phyloP scores from a whole-genome alignment of 2,113 vertebrate genomes.

The Butorides virescens region DNA sequence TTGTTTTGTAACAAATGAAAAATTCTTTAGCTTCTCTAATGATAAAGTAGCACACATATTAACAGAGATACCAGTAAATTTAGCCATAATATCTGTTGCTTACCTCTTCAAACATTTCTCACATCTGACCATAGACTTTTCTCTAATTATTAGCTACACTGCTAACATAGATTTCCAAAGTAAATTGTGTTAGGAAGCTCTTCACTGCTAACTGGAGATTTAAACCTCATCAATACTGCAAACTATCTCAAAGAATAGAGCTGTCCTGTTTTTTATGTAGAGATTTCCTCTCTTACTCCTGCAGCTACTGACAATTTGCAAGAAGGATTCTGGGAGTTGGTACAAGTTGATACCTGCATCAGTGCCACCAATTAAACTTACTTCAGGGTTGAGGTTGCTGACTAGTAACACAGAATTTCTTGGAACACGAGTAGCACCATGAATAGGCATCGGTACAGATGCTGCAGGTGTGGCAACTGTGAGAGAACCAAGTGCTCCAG shows the following conservation, averaged over 20 bases:
- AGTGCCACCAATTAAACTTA: constrained; percentile 63
- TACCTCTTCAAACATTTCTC: background rate
- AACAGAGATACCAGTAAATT: background rate
- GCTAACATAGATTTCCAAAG: background rate
- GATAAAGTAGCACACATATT: background rate
- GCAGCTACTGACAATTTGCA: background rate
- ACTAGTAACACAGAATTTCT: constrained; percentile 81
- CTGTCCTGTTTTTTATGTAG: background rate
- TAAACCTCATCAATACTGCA: background rate
- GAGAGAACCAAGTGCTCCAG: constrained; percentile 68
- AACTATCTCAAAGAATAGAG: background rate
- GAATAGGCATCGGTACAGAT: constrained; percentile 65
- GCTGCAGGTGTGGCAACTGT: constrained; percentile 53
- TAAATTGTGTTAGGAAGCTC: background rate
- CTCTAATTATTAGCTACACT: background rate
- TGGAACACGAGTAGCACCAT: constrained; percentile 43
- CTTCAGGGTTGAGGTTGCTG: constrained; percentile 86
- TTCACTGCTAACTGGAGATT: background rate
- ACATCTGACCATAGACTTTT: background rate
- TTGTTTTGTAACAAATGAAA: background rate
- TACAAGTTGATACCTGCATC: background rate
- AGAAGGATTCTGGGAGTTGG: background rate
- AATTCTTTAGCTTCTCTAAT: background rate
- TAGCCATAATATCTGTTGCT: background rate
- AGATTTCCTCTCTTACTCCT: background rate